Base-by-base conservation (phyloP, 2,797 vertebrate genomes). In the Sphenodon punctatus region DNA sequence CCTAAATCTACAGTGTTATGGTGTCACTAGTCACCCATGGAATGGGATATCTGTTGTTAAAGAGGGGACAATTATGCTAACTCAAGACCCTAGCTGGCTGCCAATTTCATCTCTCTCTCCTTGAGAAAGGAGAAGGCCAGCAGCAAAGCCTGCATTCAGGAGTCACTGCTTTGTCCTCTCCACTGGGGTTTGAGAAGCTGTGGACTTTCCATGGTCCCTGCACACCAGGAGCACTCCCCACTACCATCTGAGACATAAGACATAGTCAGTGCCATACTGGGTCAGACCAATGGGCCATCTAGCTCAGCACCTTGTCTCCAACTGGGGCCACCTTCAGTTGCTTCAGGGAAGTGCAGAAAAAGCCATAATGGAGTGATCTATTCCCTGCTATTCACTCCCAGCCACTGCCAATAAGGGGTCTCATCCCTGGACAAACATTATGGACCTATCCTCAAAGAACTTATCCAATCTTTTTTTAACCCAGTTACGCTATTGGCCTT, bases 171-270 rank as follows among this genome's bases (percentile, higher is more conserved):
- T 3, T 1, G 30, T 61, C 63, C 22, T 15, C 49, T 19, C 38
- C 46, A n/a, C 6, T 2, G 42, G 38, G 10, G 22, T 32, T 49
- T 39, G 53, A 30, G 59, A 7, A 6, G 4, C 41, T 0, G 1
- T 34, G 42, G 38, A 43, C 61, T 34, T 25, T 1, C 11, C 4
- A 36, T 13, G 2, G 10, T 38, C 56, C 73, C 0, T 5, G 56
- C n/a, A 34, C 4, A 3, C 45, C 4, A 7, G 1, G 1, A 38
- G 3, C 32, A 64, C 43, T 32, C 66, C 23, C n/a, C 38, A 9
- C 6, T 36, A 27, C 13, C 25, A 11, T 39, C 19, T 9, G 2
- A 4, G 49, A 32, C 49, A 42, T 8, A 8, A 7, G 51, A n/a
- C n/a, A n/a, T n/a, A n/a, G n/a, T n/a, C n/a, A n/a, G n/a, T n/a